Base-by-base conservation (phyloP, 2,797 vertebrate genomes). In the Molothrus ater region DNA sequence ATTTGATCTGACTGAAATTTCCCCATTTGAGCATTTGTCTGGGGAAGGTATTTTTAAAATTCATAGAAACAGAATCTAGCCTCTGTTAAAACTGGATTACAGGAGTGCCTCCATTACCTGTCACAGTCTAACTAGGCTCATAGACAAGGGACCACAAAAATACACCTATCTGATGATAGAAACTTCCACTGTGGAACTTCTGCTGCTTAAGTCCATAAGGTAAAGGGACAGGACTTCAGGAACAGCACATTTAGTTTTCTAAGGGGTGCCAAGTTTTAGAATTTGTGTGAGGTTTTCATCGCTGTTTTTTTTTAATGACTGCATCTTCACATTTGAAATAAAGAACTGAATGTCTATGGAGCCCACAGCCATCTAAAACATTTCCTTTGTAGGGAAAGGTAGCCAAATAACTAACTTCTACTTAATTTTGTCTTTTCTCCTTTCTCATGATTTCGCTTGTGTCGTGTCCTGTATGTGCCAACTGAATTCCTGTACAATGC, bases 261-360 rank as follows among this genome's bases (percentile, higher is more conserved):
- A 56, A 69, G 8, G 22, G 28, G 4, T 4, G 1, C 11, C 31
- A 80, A 31, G 24, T 72, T 75, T 59, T 43, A 71, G 34, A 74
- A 71, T 24, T 21, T 45, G 9, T 6, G 10, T 7, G 11, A 2
- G 1, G 7, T 0, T 13, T 47, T 18, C 9, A 8, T 17, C 42
- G 40, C 48, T 70, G n/a, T 34, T 31, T 8, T 9, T 72, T 72
- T 89, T 45, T 18, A 50, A 66, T 45, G 3, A 70, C 38, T 56
- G 76, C 4, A 73, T 60, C 28, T 68, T 74, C 64, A 50, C 17
- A 47, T 64, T 14, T 64, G n/a, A 86, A 88, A 78, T 80, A 57
- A 32, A 73, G 48, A 81, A 38, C 6, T 78, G 50, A 74, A 88
- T 1, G 3, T 31, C 47, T 34, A 7, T n/a, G 22, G 15, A 50